Evolutionary conservation across 2,113 vertebrate genomes (phyloP), one percentile per base, ranked within the genome.

Genomic region (Sebastes fasciatus): DNA sequence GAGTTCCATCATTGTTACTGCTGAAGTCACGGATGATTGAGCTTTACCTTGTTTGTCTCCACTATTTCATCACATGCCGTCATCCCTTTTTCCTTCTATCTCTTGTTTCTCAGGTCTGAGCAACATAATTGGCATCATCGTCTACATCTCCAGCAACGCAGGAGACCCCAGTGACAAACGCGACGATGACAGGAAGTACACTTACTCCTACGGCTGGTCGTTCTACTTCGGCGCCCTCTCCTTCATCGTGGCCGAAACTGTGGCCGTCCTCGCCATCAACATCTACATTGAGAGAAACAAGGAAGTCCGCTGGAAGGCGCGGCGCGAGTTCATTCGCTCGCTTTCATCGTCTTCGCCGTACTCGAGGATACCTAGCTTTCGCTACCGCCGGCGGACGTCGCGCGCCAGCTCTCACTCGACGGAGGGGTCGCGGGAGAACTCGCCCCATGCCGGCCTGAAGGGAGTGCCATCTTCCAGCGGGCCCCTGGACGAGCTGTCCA

Each of bases 231-330:
- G 98, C 63, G 98, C 98, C 21, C 96, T 99, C 85, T 99, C 98
- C 26, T 99, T 99, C 75, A 99, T 99, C 0, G 97, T 99, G 93
- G 98, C 98, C 0, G 98, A 99, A 94, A 97, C 97, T 6, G 97
- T 99, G 87, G 98, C 98, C 0, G 98, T 99, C 73, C 96, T 99
- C 78, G 97, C 97, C 49, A 97, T 99, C 85, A 99, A 98, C 95
- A 99, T 99, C 95, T 99, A 99, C 94, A 99, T 99, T 4, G 98
- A 99, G 94, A 97, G 94, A 86, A 99, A 98, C 92, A 99, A 99
- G 85, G 98, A 98, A 90, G 86, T 97, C 69, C 96, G 97, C 68
- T 97, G 97, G 95, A 97, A 95, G 92, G 96, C 97, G 9, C 96
- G 94, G 21, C 96, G 97, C 5, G 96, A 99, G 82, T 98, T 99